Evolutionary conservation across 2,113 vertebrate species (phyloP), one percentile per base, ranked within the genome.

Genomic region (Chamaetylas fuelleborni): DNA sequence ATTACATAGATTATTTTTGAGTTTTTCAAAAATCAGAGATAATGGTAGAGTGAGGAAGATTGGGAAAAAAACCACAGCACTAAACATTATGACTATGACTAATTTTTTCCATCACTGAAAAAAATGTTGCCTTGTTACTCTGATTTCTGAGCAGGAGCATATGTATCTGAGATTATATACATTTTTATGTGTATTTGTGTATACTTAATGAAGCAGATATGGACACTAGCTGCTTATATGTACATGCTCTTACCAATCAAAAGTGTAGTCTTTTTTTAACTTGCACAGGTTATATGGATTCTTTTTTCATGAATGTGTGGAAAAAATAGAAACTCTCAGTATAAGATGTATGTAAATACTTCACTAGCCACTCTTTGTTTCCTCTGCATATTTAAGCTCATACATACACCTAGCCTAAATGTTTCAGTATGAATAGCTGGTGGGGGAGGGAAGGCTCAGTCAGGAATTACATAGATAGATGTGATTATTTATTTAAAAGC

Each of bases 401-500:
- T 33, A 67, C 26, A 65, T 57, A 24, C 31, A 79, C 42, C 28
- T 72, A 42, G 14, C 17, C 40, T 95, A 73, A 86, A 70, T 11
- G 12, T 60, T 95, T 92, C 65, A 38, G 19, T 86, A 43, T 85
- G 77, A 86, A 38, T 58, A 83, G 22, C 33, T 88, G 40, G 51
- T 81, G 83, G 38, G 14, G 29, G 81, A 43, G 29, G 62, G 65
- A 78, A 78, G 26, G 47, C 17, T 73, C 15, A 26, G 42, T 81
- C 58, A 84, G 42, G 57, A 34, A 81, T 89, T 90, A 87, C 92
- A 93, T 11, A 94, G 90, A 85, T 95, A 96, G 71, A 86, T 88
- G 45, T 65, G 86, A 92, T 87, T 86, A 74, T 95, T 95, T 62
- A 66, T 93, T 91, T 88, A 79, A 97, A 91, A 94, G 72, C 93